phyloP scores from a whole-genome alignment of 2,797 vertebrate genomes.

The Rhinoraja longicauda region DNA sequence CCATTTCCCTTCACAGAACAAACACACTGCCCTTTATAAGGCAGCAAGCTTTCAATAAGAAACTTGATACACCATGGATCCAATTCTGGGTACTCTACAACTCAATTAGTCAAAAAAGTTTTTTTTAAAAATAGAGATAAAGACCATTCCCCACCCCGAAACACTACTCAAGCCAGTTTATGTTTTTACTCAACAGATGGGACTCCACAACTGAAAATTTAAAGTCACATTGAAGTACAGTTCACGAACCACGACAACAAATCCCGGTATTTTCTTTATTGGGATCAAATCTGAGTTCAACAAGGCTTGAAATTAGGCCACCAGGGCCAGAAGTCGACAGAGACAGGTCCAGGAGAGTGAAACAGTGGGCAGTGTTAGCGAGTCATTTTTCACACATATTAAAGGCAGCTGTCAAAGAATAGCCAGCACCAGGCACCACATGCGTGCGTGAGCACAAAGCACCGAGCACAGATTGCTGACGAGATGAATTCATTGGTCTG shows the following conservation, averaged over 20 bases:
- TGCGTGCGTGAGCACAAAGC: conserved; percentile 18
- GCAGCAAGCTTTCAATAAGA: conserved; percentile 12
- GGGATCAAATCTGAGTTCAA: background rate
- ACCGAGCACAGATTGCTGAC: background rate
- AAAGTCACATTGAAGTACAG: background rate
- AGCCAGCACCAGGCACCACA: background rate
- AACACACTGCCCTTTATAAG: background rate
- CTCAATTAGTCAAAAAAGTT: background rate
- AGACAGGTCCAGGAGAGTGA: background rate
- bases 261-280: background rate
- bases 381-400: conserved; percentile 28
- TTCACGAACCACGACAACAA: background rate
- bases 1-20: background rate
- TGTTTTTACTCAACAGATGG: background rate
- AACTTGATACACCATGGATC: background rate
- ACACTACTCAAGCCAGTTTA: background rate
- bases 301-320: background rate
- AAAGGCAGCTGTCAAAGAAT: conserved; percentile 13
- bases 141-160: background rate
- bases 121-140: background rate
- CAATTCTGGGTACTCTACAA: conserved; percentile 18
- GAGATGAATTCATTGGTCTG: conserved; percentile 15
- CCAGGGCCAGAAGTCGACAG: background rate
- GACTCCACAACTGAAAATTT: background rate
- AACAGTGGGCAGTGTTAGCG: conserved; percentile 33